Evolutionary conservation across 2,113 vertebrate genomes (phyloP).

Genomic region (Oreamnos americanus): DNA sequence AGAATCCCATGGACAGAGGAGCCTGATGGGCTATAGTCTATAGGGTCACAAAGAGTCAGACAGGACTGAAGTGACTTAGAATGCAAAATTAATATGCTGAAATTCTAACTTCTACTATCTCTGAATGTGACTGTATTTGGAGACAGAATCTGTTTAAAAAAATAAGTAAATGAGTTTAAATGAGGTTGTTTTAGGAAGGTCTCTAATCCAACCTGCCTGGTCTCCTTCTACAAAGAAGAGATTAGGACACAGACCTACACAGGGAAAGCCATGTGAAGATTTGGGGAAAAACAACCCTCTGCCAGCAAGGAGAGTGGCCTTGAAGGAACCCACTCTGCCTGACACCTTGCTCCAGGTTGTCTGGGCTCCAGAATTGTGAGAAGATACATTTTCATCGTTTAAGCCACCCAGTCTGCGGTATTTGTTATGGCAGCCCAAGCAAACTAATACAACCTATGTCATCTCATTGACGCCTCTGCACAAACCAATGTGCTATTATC

Average conservation of each 20-base stretch:
- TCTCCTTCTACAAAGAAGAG: background rate
- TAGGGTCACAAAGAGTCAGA: background rate
- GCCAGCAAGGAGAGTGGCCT: background rate
- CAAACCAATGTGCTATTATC: background rate
- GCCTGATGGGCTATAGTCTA: background rate
- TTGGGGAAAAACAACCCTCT: background rate
- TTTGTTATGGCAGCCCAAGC: background rate
- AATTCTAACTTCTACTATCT: background rate
- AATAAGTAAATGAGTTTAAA: background rate
- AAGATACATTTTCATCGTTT: background rate
- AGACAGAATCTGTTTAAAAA: background rate
- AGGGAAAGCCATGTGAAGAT: background rate
- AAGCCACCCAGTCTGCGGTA: background rate
- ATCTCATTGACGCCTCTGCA: background rate
- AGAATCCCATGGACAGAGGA: background rate
- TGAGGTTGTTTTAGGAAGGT: background rate
- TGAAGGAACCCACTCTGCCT: background rate
- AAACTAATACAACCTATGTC: background rate
- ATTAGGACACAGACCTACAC: background rate
- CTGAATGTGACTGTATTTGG: background rate
- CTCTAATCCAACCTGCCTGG: background rate
- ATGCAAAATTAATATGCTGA: background rate
- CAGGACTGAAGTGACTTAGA: background rate
- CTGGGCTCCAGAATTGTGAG: background rate
- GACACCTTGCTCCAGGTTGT: background rate